A percentile compares a stretch with the other conserved stretches of the same genome.
Evolutionary conservation across 1,140 invertebrate species (phyloP).

Genomic region (Drosophila leontia): DNA sequence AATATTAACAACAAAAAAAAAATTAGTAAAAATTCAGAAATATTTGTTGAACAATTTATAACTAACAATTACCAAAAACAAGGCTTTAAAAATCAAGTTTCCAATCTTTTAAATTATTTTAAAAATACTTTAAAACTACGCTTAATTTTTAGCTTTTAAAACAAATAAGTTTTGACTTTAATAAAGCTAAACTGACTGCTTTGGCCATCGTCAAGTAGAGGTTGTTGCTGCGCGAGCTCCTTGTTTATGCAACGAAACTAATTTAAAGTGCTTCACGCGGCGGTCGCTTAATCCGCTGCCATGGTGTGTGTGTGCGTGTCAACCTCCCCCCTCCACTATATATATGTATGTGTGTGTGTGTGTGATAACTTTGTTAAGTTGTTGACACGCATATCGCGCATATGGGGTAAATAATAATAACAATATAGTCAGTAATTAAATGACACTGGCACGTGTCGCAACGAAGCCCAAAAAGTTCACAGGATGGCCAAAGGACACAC

Average conservation of each 20-base stretch:
- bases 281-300: constrained; percentile 67
- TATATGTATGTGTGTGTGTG: constrained; percentile 32
- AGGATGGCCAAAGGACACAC: constrained; percentile 2
- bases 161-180: neutral
- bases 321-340: neutral
- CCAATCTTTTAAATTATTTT: neutral
- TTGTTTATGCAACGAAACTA: constrained; percentile 81
- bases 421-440: constrained; percentile 81
- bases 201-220: neutral
- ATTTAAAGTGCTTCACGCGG: constrained; percentile 80
- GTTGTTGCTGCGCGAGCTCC: constrained; percentile 7
- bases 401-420: constrained; percentile 45
- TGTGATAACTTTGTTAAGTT: constrained; percentile 79
- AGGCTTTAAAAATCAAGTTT: too few relatives aligned
- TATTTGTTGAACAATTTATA: neutral
- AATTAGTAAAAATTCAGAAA: neutral
- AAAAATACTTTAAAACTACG: neutral
- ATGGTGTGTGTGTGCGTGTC: constrained; percentile 23
- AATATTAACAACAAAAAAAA: neutral
- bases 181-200: neutral
- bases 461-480: constrained; percentile 39
- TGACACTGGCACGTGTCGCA: constrained; percentile 62
- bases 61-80: neutral
- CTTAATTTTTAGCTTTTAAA: neutral
- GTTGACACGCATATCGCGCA: constrained; percentile 54